phyloP scores from a whole-genome alignment of 2,113 vertebrate genomes.

The Tichodroma muraria region DNA sequence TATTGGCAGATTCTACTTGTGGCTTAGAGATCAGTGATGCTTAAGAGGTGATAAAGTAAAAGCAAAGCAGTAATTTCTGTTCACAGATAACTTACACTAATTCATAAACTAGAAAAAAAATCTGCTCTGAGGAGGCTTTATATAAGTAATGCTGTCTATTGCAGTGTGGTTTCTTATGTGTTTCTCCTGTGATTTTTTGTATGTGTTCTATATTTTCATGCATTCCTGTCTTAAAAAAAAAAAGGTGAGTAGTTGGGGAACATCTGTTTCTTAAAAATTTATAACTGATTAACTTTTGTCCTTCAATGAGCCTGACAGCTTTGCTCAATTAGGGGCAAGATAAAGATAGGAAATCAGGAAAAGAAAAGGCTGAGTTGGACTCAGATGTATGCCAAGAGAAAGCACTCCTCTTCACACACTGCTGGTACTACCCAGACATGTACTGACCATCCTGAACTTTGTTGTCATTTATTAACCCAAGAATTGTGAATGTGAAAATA shows the following conservation, averaged over 20 bases:
- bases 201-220: background rate
- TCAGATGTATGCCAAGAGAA: background rate
- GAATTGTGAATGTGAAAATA: background rate
- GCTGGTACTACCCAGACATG: background rate
- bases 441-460: background rate
- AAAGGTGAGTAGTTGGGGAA: background rate
- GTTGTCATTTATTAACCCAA: background rate
- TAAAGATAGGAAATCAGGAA: background rate
- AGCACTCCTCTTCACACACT: background rate
- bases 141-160: background rate
- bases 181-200: background rate
- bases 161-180: rapidly evolving
- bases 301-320: background rate
- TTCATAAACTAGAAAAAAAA: background rate
- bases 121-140: background rate
- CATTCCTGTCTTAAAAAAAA: background rate
- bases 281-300: background rate
- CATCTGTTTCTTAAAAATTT: background rate
- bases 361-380: background rate
- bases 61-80: background rate
- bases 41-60: background rate
- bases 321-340: background rate
- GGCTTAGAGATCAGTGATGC: background rate
- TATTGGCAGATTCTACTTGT: background rate
- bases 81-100: background rate